Base-by-base conservation (phyloP, 2,888 invertebrate genomes). In the Athalia rosae region DNA sequence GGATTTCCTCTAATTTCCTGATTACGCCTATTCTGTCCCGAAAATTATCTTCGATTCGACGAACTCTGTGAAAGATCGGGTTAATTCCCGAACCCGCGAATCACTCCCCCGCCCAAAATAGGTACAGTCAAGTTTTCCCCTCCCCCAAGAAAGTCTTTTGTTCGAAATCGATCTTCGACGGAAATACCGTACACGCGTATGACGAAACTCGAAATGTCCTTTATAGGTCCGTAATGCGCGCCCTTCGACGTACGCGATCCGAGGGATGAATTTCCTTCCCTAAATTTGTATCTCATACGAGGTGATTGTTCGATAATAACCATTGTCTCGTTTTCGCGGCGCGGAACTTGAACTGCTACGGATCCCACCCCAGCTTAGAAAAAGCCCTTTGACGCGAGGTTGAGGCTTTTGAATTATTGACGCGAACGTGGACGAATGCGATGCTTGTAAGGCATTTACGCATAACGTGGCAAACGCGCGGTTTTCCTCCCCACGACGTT, bases 1-100 rank as follows among this genome's bases (percentile, higher is more conserved):
- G 82, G 84, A 84, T 83, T 84, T 81, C 79, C 64, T 71, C 76
- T 83, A 84, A 84, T 84, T 80, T 80, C 79, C 81, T 84, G 83
- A 84, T 84, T 84, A 83, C 84, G 83, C 43, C 83, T 79, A 84
- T 84, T 84, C 83, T 84, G 63, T 69, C 43, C 47, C 9, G 48
- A 7, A 9, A 61, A 61, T 74, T 61, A 48, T 53, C 45, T 43
- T 48, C 73, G 73, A 61, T 61, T 73, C 74, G 74, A 62, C 43
- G 74, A 45, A 11, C 61, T 47, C 28, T 47, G n/a, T 48, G 7
- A 48, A 74, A 62, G 74, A 62, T 48, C 61, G 48, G 59, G 58
- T 71, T 71, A 71, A 71, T 71, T 71, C 48, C 11, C 58, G 71
- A 15, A 45, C 59, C 28, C 58, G 4, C 56, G 47, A 71, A 58